Evolutionary conservation across 2,888 invertebrate species (phyloP).

Genomic region (Phyllotreta striolata): DNA sequence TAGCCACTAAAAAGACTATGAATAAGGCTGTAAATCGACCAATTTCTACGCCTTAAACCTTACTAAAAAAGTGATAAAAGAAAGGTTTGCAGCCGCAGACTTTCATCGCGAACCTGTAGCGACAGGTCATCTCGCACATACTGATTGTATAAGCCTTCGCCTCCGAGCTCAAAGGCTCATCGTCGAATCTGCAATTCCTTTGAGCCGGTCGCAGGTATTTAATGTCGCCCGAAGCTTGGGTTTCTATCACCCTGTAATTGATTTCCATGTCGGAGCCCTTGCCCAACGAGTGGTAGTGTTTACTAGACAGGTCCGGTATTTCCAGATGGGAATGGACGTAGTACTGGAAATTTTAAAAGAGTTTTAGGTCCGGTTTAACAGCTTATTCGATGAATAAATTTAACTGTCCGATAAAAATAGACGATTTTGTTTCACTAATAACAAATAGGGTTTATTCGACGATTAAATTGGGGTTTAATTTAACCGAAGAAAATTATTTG

Average conservation of each 20-base stretch:
- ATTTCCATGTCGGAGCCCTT: conserved; percentile 60
- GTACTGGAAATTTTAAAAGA: conserved; percentile 64
- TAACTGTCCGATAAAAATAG: no score
- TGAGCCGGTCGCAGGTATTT: conserved; percentile 61
- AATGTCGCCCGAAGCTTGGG: conserved; percentile 62
- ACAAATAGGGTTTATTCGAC: no score
- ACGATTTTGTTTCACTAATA: no score
- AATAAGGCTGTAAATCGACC: no score
- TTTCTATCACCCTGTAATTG: conserved; percentile 63
- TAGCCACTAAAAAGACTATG: no score
- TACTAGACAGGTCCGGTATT: conserved; percentile 62
- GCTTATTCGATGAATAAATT: no score
- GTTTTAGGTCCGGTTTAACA: no score
- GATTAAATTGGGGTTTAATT: no score
- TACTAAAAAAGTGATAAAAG: conserved; percentile 68
- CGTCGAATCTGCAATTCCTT: conserved; percentile 65
- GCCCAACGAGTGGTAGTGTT: conserved; percentile 50
- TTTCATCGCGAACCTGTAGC: conserved; percentile 63
- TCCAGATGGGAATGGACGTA: conserved; percentile 70
- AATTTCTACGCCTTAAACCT: conserved; percentile 15
- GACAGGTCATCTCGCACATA: conserved; percentile 66
- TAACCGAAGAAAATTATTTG: no score
- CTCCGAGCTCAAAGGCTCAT: conserved; percentile 60
- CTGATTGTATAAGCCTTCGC: conserved; percentile 66
- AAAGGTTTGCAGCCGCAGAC: conserved; percentile 69